A percentile compares a stretch with the other conserved stretches of the same genome.
phyloP scores from a whole-genome alignment of 1,140 invertebrate genomes.

The Probaryconus sp. region DNA sequence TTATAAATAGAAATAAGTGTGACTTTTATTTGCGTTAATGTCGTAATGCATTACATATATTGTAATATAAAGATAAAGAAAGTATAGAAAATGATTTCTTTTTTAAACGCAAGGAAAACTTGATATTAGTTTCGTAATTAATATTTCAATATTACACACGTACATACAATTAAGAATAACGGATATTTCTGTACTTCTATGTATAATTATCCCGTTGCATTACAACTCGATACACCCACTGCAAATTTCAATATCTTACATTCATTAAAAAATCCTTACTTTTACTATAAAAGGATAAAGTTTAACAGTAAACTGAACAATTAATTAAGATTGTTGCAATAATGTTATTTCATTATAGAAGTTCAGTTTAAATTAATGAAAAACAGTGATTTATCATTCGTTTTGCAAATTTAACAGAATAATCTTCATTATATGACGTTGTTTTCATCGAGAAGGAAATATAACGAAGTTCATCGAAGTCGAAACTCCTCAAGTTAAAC shows the following conservation, averaged over 20 bases:
- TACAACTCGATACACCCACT: no score
- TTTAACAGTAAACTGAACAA: constrained; percentile 4
- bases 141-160: no score
- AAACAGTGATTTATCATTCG: constrained; percentile 3
- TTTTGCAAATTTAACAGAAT: constrained; percentile 13
- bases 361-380: constrained; percentile 12
- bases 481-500: constrained; percentile 23
- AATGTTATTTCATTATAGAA: constrained; percentile 7
- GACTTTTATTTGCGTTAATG: not conserved
- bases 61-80: no score
- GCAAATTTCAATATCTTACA: no score
- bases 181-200: no score
- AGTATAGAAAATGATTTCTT: no score
- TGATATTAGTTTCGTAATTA: no score
- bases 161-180: no score
- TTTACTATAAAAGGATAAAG: no score
- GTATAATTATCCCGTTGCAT: no score
- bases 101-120: no score
- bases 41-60: constrained; percentile 6
- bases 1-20: constrained; percentile 19
- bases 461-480: constrained; percentile 18
- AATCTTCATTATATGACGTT: constrained; percentile 19
- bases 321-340: not conserved
- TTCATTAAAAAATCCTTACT: no score
- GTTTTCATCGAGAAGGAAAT: constrained; percentile 4